phyloP scores from a whole-genome alignment of 2,797 vertebrate species.

The Enteromius anoplus region DNA sequence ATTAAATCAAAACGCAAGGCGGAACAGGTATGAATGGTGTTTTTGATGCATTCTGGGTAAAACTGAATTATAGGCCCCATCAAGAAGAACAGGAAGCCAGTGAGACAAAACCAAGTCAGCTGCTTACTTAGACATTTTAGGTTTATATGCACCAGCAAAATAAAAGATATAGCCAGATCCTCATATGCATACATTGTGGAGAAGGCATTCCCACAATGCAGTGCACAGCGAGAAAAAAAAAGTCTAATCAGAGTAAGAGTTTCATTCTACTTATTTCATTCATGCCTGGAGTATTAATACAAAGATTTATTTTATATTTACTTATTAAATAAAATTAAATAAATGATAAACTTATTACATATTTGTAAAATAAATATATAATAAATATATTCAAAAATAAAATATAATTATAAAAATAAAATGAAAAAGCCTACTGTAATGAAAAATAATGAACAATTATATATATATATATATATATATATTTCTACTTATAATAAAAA shows the following conservation, averaged over 20 bases:
- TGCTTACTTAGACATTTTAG: background rate
- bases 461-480: too few species aligned
- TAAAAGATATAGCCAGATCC: background rate
- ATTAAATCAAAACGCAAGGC: slow-evolving; percentile 16
- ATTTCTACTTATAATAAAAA: background rate
- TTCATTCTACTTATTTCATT: background rate
- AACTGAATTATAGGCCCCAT: slow-evolving; percentile 4
- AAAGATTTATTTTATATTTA: background rate
- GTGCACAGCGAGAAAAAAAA: background rate
- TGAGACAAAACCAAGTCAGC: background rate
- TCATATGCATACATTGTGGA: background rate
- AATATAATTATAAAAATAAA: background rate
- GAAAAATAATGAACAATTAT: too few species aligned
- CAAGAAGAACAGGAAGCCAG: background rate
- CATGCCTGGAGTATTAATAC: background rate
- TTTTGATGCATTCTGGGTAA: slow-evolving; percentile 30
- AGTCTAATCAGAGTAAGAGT: background rate
- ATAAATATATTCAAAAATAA: background rate
- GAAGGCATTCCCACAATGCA: background rate
- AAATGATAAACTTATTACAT: background rate
- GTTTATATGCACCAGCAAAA: background rate
- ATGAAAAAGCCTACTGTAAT: background rate
- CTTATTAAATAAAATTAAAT: background rate
- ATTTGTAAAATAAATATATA: background rate
- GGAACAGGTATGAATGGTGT: background rate